phyloP scores from a whole-genome alignment of 2,797 vertebrate species.

The Neomorphus geoffroyi region DNA sequence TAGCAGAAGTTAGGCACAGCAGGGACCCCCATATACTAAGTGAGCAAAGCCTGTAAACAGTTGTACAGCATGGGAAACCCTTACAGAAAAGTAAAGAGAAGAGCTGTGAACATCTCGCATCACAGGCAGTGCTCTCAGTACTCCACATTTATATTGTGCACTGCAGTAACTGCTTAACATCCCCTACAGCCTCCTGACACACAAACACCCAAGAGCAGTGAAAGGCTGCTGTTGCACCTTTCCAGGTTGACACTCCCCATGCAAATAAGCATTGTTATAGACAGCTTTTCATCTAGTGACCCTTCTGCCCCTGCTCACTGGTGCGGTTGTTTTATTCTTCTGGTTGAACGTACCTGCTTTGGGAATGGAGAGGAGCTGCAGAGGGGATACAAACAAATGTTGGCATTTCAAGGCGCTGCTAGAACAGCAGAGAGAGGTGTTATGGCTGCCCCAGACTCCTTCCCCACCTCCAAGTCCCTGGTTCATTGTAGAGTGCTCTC shows the following conservation, averaged over 20 bases:
- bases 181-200: not conserved
- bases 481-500: not conserved
- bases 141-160: not conserved
- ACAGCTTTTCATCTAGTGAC: not conserved
- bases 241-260: not conserved
- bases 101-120: conserved; percentile 21
- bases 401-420: not conserved
- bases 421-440: not conserved
- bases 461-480: not conserved
- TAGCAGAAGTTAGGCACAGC: not conserved
- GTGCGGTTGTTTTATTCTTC: not conserved
- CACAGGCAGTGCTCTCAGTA: not conserved
- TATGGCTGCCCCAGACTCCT: not conserved
- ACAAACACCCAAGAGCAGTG: not conserved
- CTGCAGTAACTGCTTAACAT: not conserved
- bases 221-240: not conserved
- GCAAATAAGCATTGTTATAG: not conserved
- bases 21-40: not conserved
- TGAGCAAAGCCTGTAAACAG: not conserved
- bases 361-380: not conserved
- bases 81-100: conserved; percentile 9
- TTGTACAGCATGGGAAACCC: not conserved
- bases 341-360: not conserved
- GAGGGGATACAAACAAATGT: not conserved
- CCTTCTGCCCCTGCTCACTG: not conserved